Percentiles rank a stretch among this genome's conserved stretches.
These are phyloP conservation scores for Pangasius macronema DNA, from an alignment of 2,797 vertebrate genomes.

Conservation along the genomic window DNA sequence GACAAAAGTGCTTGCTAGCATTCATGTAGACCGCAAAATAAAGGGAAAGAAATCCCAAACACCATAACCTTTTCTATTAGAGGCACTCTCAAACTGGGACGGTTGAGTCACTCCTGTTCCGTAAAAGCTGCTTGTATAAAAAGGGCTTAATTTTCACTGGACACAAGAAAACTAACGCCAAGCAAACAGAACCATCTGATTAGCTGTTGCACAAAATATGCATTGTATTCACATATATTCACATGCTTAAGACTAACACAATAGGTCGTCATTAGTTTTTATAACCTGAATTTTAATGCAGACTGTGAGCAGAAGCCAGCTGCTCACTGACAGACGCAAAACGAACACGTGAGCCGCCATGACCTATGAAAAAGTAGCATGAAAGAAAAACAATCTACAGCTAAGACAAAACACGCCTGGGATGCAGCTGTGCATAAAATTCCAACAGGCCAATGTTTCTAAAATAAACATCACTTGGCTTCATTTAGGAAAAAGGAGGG, in stretches of 20 bases:
- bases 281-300: conserved; percentile 13
- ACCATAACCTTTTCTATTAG: conserved; percentile 9
- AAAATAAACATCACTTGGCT: conserved; percentile 53
- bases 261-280: not conserved
- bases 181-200: not conserved
- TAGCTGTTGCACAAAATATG: not conserved
- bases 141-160: conserved; percentile 9
- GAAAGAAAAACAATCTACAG: conserved; percentile 28
- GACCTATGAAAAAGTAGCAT: not conserved
- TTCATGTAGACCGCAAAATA: conserved; percentile 8
- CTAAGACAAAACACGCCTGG: conserved; percentile 30
- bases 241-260: conserved; percentile 13
- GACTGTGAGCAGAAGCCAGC: conserved; percentile 50
- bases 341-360: not conserved
- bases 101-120: conserved; percentile 45
- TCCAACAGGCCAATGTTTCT: conserved; percentile 45
- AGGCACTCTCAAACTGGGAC: conserved; percentile 29
- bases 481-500: conserved; percentile 25
- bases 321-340: conserved; percentile 30
- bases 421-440: conserved; percentile 22
- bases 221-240: conserved; percentile 33
- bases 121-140: conserved; percentile 32
- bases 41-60: not conserved
- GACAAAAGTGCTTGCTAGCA: conserved; percentile 26
- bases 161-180: not conserved